Evolutionary conservation across 2,888 invertebrate genomes (phyloP).

Genomic region (Dichetophora obliterata): DNA sequence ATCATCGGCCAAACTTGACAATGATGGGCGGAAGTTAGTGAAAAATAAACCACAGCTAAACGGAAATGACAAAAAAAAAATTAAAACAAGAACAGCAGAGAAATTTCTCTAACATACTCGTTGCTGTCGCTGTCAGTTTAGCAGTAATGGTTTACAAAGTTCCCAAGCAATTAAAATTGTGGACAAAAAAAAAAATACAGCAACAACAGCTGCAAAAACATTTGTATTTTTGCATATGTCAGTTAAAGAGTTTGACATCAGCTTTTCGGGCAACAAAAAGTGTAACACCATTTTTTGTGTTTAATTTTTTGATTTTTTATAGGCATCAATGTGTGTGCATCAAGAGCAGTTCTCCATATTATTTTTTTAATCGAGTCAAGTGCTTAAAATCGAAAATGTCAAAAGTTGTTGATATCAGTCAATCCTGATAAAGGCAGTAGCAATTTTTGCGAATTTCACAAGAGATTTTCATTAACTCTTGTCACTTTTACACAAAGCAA

Average conservation of each 20-base stretch:
- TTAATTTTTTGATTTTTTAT: background rate
- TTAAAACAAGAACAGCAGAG: background rate
- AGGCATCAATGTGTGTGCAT: background rate
- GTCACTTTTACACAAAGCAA: background rate
- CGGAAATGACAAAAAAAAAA: background rate
- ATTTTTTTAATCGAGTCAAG: background rate
- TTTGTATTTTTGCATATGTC: background rate
- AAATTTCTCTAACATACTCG: background rate
- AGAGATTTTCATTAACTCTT: background rate
- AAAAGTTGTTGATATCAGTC: constrained; percentile 6
- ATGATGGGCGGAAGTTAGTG: constrained; percentile 39
- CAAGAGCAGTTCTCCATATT: too few species aligned
- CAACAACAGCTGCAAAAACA: background rate
- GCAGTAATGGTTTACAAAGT: background rate
- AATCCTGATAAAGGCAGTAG: background rate
- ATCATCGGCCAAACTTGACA: constrained; percentile 43
- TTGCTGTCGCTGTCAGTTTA: background rate
- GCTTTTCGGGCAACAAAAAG: background rate
- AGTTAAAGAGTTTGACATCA: background rate
- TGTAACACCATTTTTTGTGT: background rate
- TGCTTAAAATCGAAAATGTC: constrained; percentile 20
- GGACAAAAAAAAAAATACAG: background rate
- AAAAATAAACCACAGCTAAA: background rate
- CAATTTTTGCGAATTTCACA: background rate
- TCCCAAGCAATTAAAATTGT: constrained; percentile 2